These are phyloP conservation scores for Piezodorus guildinii DNA, from an alignment of 1,140 invertebrate species.

Conservation along the genomic window DNA sequence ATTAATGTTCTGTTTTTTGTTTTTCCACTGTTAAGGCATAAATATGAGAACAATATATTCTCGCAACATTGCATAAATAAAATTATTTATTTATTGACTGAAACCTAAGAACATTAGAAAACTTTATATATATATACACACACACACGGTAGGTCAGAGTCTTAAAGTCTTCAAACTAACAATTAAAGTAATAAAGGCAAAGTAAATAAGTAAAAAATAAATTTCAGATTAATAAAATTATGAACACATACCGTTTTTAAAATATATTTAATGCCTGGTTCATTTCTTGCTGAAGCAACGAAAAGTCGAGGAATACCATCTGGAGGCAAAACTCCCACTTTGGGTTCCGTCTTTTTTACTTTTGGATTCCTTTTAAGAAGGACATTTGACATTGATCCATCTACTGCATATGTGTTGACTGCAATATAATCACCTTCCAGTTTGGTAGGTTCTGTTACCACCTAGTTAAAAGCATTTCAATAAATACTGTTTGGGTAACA, in stretches of 20 bases:
- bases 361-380: conserved; percentile 35
- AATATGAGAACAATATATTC: too few relatives aligned
- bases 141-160: too few relatives aligned
- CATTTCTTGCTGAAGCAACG: conserved; percentile 27
- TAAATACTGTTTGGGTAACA: too few relatives aligned
- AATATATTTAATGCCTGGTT: conserved; percentile 25
- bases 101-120: too few relatives aligned
- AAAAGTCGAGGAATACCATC: conserved; percentile 28
- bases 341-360: conserved; percentile 8
- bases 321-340: conserved; percentile 17
- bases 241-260: conserved; percentile 24
- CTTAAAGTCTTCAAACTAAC: too few relatives aligned
- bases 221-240: neutral
- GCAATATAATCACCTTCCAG: conserved; percentile 39
- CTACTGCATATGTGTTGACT: conserved; percentile 52
- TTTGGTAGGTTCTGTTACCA: conserved; percentile 40
- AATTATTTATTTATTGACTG: too few relatives aligned
- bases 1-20: too few relatives aligned
- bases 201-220: neutral
- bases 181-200: too few relatives aligned
- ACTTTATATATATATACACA: too few relatives aligned
- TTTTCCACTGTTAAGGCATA: too few relatives aligned
- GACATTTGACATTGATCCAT: conserved; percentile 47
- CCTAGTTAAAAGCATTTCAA: conserved; percentile 28
- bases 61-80: too few relatives aligned